phyloP scores from a whole-genome alignment of 2,888 invertebrate species.

The Helobdella robusta region DNA sequence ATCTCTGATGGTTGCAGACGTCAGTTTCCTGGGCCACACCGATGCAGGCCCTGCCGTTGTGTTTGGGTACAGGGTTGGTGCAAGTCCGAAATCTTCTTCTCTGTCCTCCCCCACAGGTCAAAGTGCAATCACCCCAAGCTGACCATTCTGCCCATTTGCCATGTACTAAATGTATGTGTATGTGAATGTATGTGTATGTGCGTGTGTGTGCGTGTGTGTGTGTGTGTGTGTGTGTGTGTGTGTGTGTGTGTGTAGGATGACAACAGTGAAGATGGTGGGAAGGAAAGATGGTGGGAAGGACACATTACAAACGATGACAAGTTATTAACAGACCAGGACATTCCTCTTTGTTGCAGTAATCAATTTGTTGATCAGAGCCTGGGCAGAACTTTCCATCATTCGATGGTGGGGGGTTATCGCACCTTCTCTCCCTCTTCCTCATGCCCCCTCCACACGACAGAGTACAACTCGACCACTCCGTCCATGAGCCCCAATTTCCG shows the following conservation, averaged over 20 bases:
- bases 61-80: slow-evolving; percentile 73
- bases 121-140: slow-evolving; percentile 77
- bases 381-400: slow-evolving; percentile 43
- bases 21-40: slow-evolving; percentile 67
- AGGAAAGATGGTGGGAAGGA: too few species aligned
- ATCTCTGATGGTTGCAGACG: slow-evolving; percentile 58
- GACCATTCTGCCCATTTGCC: slow-evolving; percentile 90
- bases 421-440: slow-evolving; percentile 53
- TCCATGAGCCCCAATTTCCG: slow-evolving; percentile 54
- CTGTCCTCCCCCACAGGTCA: slow-evolving; percentile 71
- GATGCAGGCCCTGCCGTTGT: slow-evolving; percentile 70
- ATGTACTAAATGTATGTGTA: too few species aligned
- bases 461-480: slow-evolving; percentile 55
- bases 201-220: too few species aligned
- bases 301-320: neutral
- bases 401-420: slow-evolving; percentile 49
- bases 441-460: slow-evolving; percentile 53
- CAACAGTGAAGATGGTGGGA: too few species aligned
- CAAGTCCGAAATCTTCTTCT: slow-evolving; percentile 72
- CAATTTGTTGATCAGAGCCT: slow-evolving; percentile 40
- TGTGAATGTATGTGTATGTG: too few species aligned
- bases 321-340: slow-evolving; percentile 41
- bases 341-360: slow-evolving; percentile 44
- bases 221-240: too few species aligned
- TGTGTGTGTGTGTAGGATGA: too few species aligned